phyloP scores from a whole-genome alignment of 2,797 vertebrate species.

The Phylloscopus collybita region DNA sequence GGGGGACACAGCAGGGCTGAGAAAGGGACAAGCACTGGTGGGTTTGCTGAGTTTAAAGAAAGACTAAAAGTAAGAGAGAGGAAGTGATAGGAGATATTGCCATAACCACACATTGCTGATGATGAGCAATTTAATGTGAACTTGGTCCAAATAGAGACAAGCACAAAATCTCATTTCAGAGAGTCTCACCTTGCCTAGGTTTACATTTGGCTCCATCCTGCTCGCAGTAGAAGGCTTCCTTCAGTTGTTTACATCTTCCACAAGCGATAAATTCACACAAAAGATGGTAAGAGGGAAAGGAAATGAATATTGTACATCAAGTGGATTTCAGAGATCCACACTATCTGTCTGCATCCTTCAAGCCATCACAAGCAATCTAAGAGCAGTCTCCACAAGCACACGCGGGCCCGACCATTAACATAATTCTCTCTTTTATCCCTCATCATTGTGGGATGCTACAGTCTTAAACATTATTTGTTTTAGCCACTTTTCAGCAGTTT shows the following conservation, averaged over 20 bases:
- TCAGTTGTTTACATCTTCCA: background rate
- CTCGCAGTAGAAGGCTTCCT: background rate
- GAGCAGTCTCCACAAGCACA: slow-evolving; percentile 43
- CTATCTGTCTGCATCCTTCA: slow-evolving; percentile 34
- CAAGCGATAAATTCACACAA: slow-evolving; percentile 20
- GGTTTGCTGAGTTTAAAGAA: background rate
- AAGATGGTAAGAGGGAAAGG: background rate
- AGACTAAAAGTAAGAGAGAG: background rate
- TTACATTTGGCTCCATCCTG: background rate
- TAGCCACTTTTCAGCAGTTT: slow-evolving; percentile 68
- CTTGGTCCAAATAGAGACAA: background rate
- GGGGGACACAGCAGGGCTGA: background rate
- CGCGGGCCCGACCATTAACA: slow-evolving; percentile 63
- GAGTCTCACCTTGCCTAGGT: background rate
- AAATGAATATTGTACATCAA: background rate
- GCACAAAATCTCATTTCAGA: background rate
- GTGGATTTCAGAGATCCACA: slow-evolving; percentile 20
- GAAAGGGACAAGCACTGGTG: background rate
- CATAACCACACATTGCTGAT: background rate
- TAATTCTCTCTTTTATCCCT: slow-evolving; percentile 69
- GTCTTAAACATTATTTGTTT: slow-evolving; percentile 75
- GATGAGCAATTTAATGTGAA: background rate
- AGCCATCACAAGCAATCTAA: slow-evolving; percentile 20
- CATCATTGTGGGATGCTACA: slow-evolving; percentile 41
- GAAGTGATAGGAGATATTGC: background rate